phyloP scores from a whole-genome alignment of 2,797 vertebrate species.

The Sebastes itinus region DNA sequence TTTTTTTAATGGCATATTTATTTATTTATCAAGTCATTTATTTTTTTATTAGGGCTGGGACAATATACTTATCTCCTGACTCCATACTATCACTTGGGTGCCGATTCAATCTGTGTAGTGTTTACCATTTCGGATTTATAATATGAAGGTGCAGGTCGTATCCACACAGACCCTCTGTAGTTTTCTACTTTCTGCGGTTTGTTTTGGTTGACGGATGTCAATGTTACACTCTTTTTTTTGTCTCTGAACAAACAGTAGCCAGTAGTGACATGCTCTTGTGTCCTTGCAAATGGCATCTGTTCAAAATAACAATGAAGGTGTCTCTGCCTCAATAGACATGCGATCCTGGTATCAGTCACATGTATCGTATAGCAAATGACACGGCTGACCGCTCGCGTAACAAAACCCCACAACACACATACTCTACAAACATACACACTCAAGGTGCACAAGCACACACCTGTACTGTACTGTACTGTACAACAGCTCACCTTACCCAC shows the following conservation, averaged over 20 bases:
- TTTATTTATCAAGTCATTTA: no score
- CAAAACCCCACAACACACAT: conserved; percentile 6
- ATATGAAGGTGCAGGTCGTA: no score
- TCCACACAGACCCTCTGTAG: no score
- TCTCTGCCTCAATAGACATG: conserved; percentile 29
- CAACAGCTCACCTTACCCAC: conserved; percentile 20
- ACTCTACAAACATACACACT: conserved; percentile 11
- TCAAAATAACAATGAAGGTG: conserved; percentile 32
- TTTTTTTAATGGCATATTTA: no score
- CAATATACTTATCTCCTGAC: no score
- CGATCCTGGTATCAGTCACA: conserved; percentile 41
- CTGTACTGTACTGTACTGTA: neutral
- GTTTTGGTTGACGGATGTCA: no score
- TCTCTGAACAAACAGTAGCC: neutral
- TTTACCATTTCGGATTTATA: no score
- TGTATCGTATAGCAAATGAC: conserved; percentile 38
- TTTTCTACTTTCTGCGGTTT: no score
- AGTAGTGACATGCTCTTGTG: neutral
- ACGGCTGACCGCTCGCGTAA: conserved; percentile 33
- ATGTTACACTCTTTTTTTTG: neutral
- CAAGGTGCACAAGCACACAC: neutral
- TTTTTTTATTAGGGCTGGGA: no score
- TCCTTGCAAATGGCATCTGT: conserved; percentile 27
- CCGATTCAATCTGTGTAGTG: no score
- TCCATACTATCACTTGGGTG: no score